Base-by-base conservation (phyloP, 1,140 invertebrate species). In the Drosophila subobscura region DNA sequence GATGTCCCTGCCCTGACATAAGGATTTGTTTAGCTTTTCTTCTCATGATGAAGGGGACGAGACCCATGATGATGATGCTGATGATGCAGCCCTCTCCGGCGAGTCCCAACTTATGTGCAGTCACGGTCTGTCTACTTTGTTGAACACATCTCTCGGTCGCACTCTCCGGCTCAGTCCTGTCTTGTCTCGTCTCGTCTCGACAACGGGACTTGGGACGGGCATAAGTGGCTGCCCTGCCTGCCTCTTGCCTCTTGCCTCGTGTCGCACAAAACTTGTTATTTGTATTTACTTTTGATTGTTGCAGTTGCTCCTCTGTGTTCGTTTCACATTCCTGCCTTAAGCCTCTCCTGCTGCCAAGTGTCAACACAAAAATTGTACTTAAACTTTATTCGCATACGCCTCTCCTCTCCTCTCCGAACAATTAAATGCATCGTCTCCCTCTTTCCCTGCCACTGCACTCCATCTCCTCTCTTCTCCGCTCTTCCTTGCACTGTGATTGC, bases 271-370 rank as follows among this genome's bases (percentile, higher is more conserved):
- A 70, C 70, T 81, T 83, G 81, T 78, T 83, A 83, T 83, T 83
- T 83, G 77, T 83, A 83, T 83, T 83, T 83, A 83, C 79, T 75
- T 78, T 66, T 83, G 79, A 83, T 83, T 83, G 79, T 83, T 83
- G 74, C 78, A 67, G 61, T 58, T 66, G 70, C 73, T 70, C 73
- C 73, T 64, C 45, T 76, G 71, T 57, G 45, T 22, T 29, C 50
- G 22, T 45, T 46, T 47, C 73, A 33, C 73, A 33, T 27, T 45
- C 33, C n/a, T 16, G 6, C 4, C 37, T 37, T 22, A 20, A 55
- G 47, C 44, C 44, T 8, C 50, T 70, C 57, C 52, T 59, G 63
- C 78, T 83, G 73, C 72, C 58, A 73, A 83, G 73, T 77, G 68
- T 60, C 64, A 77, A 73, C 78, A 57, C 66, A 61, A 41, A 45